Evolutionary conservation across 2,113 vertebrate species (phyloP).

Genomic region (Dasyornis broadbenti): DNA sequence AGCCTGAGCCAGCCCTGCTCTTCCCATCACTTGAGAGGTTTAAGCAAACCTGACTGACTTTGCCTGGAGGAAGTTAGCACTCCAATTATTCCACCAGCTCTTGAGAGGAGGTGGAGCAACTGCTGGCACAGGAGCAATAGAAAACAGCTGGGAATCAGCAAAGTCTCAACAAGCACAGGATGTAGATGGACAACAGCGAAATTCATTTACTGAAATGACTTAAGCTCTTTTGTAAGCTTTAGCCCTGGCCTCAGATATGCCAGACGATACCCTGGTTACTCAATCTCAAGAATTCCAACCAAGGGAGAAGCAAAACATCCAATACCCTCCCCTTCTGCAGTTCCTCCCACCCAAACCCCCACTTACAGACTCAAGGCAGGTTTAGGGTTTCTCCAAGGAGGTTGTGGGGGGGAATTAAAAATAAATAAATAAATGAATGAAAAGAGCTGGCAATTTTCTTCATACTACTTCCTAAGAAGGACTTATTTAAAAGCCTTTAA

Average conservation of each 20-base stretch:
- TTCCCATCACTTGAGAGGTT: background rate
- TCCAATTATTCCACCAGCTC: slow-evolving; percentile 20
- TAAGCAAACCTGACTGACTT: background rate
- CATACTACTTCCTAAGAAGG: background rate
- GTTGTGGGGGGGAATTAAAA: background rate
- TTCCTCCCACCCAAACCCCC: background rate
- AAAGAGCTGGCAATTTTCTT: background rate
- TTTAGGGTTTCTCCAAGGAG: background rate
- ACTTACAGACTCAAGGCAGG: background rate
- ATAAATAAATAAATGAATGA: background rate
- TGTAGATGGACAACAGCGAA: slow-evolving; percentile 58
- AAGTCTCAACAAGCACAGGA: slow-evolving; percentile 54
- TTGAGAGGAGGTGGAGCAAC: slow-evolving; percentile 31
- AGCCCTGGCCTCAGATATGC: slow-evolving; percentile 5
- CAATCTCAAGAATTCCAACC: background rate
- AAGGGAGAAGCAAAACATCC: background rate
- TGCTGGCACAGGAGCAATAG: slow-evolving; percentile 46
- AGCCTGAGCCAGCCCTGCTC: background rate
- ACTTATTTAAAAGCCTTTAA: background rate
- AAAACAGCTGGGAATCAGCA: slow-evolving; percentile 61
- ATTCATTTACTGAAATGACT: slow-evolving; percentile 52
- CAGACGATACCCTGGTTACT: slow-evolving; percentile 20
- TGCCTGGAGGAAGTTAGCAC: background rate
- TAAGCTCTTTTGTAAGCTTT: slow-evolving; percentile 38
- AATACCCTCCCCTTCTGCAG: background rate